These are phyloP conservation scores for Galago senegalensis DNA, from an alignment of 2,797 vertebrate species.

Conservation along the genomic window DNA sequence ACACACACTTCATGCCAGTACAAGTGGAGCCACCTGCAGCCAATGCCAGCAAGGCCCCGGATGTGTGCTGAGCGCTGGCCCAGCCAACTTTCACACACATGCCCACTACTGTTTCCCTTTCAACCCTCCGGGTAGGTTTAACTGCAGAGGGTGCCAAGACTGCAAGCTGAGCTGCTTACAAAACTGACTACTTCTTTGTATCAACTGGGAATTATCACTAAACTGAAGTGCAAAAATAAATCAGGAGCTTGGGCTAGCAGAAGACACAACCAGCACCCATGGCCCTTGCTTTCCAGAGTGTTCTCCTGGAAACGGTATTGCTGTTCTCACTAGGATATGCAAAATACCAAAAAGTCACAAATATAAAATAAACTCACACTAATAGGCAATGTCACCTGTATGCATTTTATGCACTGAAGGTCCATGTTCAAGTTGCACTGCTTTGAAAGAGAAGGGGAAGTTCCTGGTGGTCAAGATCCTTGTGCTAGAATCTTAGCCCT, in stretches of 20 bases:
- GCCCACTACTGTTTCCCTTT: not conserved
- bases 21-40: not conserved
- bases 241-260: not conserved
- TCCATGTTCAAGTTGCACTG: not conserved
- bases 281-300: not conserved
- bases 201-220: not conserved
- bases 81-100: not conserved
- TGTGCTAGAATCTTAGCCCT: not conserved
- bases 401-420: not conserved
- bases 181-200: not conserved
- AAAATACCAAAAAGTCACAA: not conserved
- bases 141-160: not conserved
- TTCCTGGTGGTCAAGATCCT: not conserved
- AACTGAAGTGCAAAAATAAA: not conserved
- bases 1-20: not conserved
- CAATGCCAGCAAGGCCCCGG: not conserved
- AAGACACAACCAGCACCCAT: not conserved
- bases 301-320: not conserved
- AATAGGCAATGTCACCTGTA: not conserved
- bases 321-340: not conserved
- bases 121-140: not conserved
- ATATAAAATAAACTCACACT: not conserved
- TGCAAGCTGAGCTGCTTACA: not conserved
- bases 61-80: accelerated
- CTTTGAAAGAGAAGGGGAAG: not conserved